A percentile compares a stretch with the other conserved stretches of the same genome.
These are phyloP conservation scores for Epinotia nisella DNA, from an alignment of 2,888 invertebrate genomes.

Conservation along the genomic window DNA sequence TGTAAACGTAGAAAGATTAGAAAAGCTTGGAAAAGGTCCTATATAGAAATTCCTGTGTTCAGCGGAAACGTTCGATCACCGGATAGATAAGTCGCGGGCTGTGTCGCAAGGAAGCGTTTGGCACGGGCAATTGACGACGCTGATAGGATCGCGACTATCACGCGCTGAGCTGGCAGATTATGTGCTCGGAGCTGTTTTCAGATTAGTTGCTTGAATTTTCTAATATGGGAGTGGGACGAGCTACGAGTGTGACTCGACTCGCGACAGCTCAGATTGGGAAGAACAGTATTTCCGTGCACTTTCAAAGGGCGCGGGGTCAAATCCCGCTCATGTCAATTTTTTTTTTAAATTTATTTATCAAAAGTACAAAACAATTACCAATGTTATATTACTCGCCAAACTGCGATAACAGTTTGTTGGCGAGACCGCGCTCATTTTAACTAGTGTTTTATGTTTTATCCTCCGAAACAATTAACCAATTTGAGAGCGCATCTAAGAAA, in stretches of 20 bases:
- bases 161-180: constrained; percentile 79
- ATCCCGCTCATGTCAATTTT: too few relatives aligned
- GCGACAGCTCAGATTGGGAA: neutral
- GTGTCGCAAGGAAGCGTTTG: constrained; percentile 74
- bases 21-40: constrained; percentile 1
- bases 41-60: constrained; percentile 47
- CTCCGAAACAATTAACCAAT: too few relatives aligned
- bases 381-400: too few relatives aligned
- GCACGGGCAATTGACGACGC: constrained; percentile 85
- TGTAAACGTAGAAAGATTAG: neutral
- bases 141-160: constrained; percentile 84
- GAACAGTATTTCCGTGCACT: neutral
- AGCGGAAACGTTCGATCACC: constrained; percentile 81
- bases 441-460: too few relatives aligned
- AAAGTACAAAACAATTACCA: too few relatives aligned
- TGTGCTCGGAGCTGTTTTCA: constrained; percentile 57
- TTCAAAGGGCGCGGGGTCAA: neutral
- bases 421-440: too few relatives aligned
- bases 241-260: too few relatives aligned
- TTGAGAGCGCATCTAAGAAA: neutral
- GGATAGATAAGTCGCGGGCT: constrained; percentile 53
- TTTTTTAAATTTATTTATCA: too few relatives aligned
- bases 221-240: neutral
- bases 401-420: too few relatives aligned
- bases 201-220: neutral